phyloP scores from a whole-genome alignment of 2,113 vertebrate genomes.

The Dendrocopos noguchii region DNA sequence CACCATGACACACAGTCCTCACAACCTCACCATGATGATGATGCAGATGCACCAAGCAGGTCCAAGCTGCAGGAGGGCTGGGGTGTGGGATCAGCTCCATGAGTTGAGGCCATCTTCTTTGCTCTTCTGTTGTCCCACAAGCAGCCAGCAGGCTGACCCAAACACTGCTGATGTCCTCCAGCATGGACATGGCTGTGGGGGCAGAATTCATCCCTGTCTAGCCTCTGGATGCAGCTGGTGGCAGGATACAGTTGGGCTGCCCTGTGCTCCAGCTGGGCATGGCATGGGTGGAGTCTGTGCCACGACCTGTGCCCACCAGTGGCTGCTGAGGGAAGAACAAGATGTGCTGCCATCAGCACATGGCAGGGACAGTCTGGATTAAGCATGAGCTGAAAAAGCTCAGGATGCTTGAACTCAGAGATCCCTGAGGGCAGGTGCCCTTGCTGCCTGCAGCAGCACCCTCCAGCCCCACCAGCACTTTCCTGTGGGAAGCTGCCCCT shows the following conservation, averaged over 20 bases:
- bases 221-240: neutral
- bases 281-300: neutral
- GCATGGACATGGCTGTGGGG: neutral
- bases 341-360: neutral
- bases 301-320: neutral
- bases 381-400: neutral
- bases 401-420: neutral
- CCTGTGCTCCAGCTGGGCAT: neutral
- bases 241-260: neutral
- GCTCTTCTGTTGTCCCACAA: neutral
- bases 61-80: neutral
- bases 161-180: neutral
- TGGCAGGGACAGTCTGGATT: neutral
- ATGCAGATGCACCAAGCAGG: neutral
- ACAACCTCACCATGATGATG: neutral
- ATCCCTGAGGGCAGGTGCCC: too few species aligned
- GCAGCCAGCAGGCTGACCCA: neutral
- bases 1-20: neutral
- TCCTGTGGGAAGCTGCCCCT: accelerated
- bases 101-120: neutral
- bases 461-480: neutral
- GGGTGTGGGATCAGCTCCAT: neutral
- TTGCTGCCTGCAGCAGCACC: neutral
- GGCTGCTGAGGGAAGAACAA: neutral
- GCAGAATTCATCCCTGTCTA: neutral